Evolutionary conservation across 2,888 invertebrate genomes (phyloP), one percentile per base, ranked within the genome.

Genomic region (Plagodis pulveraria): DNA sequence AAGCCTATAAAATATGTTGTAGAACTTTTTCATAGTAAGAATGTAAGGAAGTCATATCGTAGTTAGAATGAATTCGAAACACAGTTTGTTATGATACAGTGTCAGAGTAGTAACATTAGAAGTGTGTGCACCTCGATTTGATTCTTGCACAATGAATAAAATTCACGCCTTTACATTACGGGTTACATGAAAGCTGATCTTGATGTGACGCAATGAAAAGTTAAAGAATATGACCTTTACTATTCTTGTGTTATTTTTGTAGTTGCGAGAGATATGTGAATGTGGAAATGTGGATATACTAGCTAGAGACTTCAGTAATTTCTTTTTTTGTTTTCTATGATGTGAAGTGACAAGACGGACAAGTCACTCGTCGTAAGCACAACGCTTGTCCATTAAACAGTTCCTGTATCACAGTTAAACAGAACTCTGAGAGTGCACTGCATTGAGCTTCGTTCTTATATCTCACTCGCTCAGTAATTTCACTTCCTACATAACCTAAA

Each of bases 71-170:
- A 22, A 22, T 22, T 2, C 6, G 10, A 48, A 6, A 6, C 11
- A 34, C 8, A 34, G n/a, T 50, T 42, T 36, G 36, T 38, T 50
- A 40, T 11, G 63, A 65, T 50, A 52, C 42, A 51, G 58, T 58
- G 72, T 71, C 46, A 36, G 11, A 46, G 9, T 41, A 5, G 32
- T n/a, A 35, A 5, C 0, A 36, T 51, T 33, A 22, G 40, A 32
- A 47, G 47, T 47, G 41, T 50, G 45, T 52, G 58, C 56, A 50
- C 58, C 73, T 65, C 66, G 57, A 73, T 70, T 69, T 66, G 63
- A 63, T 72, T 73, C 76, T 89, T 86, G 76, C 83, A 83, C 83
- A 89, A 88, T 83, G 72, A 71, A 73, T 74, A 73, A 83, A 85
- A 84, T 84, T 83, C 84, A 84, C 81, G 80, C 78, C 75, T 79